These are phyloP conservation scores for Protonemura montana DNA, from an alignment of 2,888 invertebrate species.

Conservation along the genomic window DNA sequence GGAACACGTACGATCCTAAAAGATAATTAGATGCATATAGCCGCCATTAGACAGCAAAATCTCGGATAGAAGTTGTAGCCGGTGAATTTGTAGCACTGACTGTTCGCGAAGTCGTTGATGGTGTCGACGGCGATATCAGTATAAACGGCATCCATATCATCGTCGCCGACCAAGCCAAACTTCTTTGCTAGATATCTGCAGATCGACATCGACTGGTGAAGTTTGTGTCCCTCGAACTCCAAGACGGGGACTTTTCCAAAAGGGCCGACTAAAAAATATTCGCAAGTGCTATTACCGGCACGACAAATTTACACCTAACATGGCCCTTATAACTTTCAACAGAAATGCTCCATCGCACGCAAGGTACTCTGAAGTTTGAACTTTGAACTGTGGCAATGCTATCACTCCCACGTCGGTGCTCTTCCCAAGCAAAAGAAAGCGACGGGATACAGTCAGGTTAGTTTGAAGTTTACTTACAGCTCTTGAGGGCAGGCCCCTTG, in stretches of 20 bases:
- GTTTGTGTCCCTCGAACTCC: constrained; percentile 68
- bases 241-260: constrained; percentile 71
- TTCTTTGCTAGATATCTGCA: constrained; percentile 69
- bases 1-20: background rate
- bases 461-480: background rate
- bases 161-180: constrained; percentile 65
- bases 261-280: constrained; percentile 62
- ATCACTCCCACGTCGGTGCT: too few relatives aligned
- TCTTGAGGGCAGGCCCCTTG: constrained; percentile 1
- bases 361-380: too few relatives aligned
- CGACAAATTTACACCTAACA: background rate
- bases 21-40: background rate
- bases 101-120: background rate
- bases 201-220: constrained; percentile 69
- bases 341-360: background rate
- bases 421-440: too few relatives aligned
- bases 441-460: too few relatives aligned
- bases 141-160: constrained; percentile 67
- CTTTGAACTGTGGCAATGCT: too few relatives aligned
- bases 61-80: background rate
- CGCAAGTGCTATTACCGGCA: background rate
- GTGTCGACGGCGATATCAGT: constrained; percentile 71
- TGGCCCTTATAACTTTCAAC: background rate
- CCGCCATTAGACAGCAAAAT: too few relatives aligned
- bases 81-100: too few relatives aligned